Conservation (phyloP, 2,113 vertebrate species). For the Nothobranchius kuhntae region DNA sequence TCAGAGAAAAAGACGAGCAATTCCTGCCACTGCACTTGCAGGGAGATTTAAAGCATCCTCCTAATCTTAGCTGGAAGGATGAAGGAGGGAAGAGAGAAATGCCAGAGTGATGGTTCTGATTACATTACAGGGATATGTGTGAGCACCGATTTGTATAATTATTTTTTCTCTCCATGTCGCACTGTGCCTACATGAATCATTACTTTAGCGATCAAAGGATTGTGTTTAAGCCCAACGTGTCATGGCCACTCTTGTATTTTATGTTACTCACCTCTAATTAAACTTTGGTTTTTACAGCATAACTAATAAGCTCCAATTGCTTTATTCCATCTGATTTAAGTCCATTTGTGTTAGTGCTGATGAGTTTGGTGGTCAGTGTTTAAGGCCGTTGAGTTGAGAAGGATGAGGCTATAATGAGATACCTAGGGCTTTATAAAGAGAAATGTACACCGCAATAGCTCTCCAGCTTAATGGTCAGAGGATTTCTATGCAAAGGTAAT, state of each 20-base stretch:
- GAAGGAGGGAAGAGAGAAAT: conserved; percentile 15
- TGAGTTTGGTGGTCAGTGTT: conserved; percentile 58
- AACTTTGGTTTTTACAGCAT: conserved; percentile 32
- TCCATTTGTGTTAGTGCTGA: conserved; percentile 52
- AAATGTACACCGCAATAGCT: conserved; percentile 18
- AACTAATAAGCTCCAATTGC: conserved; percentile 40
- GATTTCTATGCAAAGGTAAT: conserved; percentile 56
- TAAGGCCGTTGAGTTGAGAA: conserved; percentile 43
- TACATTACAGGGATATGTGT: conserved; percentile 32
- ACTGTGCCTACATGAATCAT: conserved; percentile 14
- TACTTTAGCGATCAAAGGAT: conserved; percentile 14
- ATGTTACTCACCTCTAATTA: conserved; percentile 50
- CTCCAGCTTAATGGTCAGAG: conserved; percentile 43
- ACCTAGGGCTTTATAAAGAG: conserved; percentile 40
- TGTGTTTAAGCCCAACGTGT: neutral
- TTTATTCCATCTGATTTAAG: conserved; percentile 49
- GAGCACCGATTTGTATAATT: neutral
- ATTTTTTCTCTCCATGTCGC: neutral
- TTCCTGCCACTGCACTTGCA: conserved; percentile 29
- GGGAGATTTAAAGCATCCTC: conserved; percentile 49
- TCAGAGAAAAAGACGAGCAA: conserved; percentile 38
- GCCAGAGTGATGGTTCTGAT: conserved; percentile 45
- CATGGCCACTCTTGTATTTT: conserved; percentile 26
- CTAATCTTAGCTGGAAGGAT: conserved; percentile 50
- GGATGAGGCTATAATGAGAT: conserved; percentile 47